Base-by-base conservation (phyloP, 2,113 vertebrate species). In the Bujurquina vittata region DNA sequence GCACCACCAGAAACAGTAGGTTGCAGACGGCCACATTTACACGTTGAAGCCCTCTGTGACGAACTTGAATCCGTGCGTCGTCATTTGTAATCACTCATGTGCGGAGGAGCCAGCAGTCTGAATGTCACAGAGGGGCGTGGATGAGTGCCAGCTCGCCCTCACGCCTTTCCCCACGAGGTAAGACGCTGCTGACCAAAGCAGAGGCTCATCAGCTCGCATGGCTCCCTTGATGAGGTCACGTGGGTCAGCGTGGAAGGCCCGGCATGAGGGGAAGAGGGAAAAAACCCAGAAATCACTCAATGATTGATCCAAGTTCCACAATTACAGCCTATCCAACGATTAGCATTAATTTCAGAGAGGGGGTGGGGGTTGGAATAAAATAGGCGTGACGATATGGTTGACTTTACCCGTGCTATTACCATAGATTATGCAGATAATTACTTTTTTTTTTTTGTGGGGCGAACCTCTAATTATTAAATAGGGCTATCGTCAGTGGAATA, bases 401-500 rank as follows among this genome's bases (percentile, higher is more conserved):
- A 87, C 75, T 89, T 82, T 84, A 72, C 73, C 78, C 84, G 52
- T 62, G 81, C 88, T 85, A 84, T 89, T 90, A 89, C 65, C 75
- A 56, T 80, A 77, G 55, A 85, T 81, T 77, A 80, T 59, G 69
- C 62, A 83, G 72, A 83, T 85, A 84, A 75, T 87, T 87, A 72
- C 52, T 35, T 81, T 73, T 88, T 80, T 26, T 26, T 26, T 26
- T 60, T 22, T 43, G 3, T 29, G 37, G 37, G 69, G 75, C 7
- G 17, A 86, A 75, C 80, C 79, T 84, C 77, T 77, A 88, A 88
- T 93, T 92, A 87, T 88, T 84, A 63, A 86, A 62, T 69, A 33
- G 37, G 12, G 31, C 55, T 37, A 26, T 82, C 7, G 14, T 84
- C 59, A 75, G 75, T 75, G 26, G 67, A 74, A 83, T 46, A 78